Evolutionary conservation across 2,888 invertebrate genomes (phyloP), one percentile per base, ranked within the genome.

Genomic region (Tipula confusa): DNA sequence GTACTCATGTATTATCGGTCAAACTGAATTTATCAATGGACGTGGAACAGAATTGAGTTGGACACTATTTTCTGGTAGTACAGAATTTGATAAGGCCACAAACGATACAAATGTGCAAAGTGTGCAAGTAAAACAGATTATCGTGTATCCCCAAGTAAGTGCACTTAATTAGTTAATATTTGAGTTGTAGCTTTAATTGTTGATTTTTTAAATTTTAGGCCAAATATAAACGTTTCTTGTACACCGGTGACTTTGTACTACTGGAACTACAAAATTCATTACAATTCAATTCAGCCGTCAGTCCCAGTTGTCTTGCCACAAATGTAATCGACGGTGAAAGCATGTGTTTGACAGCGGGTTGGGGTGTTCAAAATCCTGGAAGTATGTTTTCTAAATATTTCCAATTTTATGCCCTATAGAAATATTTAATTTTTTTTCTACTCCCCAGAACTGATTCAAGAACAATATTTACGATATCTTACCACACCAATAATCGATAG

Each of bases 291-390:
- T 88, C 90, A 84, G 91, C 91, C 85, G 90, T 92, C 11, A 91
- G 91, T 84, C 91, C 93, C 6, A 90, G 92, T 84, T 93, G 93
- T 86, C 87, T 93, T 38, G 92, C 92, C 0, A 87, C 88, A 11
- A 87, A 88, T 84, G 87, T 88, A 64, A 89, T 91, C 24, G 89
- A 91, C 87, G 89, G 89, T 38, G 87, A 90, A 82, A 91, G 92
- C 85, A 86, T 91, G 15, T 93, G 93, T 86, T 91, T 92, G 0
- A 91, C 91, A 11, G 92, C 92, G 36, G 92, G 93, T 79, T 93
- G 92, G 93, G 83, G 84, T 48, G 43, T 84, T 15, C 82, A 82
- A 24, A 29, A 82, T 33, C 82, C 82, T n/a, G 82, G 24, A 82
- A 33, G 82, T 82, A 82, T 18, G 15, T 81, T 13, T 2, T 3